Base-by-base conservation (phyloP, 92 coral and sea anemone species). In the Heteractis magnifica region DNA sequence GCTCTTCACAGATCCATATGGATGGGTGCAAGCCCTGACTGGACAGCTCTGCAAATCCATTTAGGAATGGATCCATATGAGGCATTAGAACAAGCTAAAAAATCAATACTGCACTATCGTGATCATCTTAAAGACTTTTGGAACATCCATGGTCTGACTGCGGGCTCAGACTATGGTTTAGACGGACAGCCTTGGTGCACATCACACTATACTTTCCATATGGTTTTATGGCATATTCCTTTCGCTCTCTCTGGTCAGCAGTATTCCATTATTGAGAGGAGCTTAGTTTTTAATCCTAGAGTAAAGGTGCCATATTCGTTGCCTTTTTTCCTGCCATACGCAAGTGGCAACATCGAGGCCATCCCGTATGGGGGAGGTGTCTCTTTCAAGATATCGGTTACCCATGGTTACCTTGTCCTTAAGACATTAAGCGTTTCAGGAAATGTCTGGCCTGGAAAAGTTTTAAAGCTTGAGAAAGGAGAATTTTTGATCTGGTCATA, bases 141-240 rank as follows among this genome's bases (percentile, higher is more conserved):
- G 98, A 94, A 94, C 68, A 87, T 94, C 56, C 98, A 94, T 81
- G 98, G 98, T 18, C 83, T 94, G 80, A 94, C 98, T 75, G 94
- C 98, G 72, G 98, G 98, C 59, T 85, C 83, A 65, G 98, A 95
- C 16, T 90, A 91, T 70, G 93, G 95, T 58, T 82, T 94, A 18
- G 93, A 91, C 72, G 98, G 98, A 59, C 98, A 87, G 56, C 98
- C 98, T 6, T 94, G 98, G 98, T 94, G 98, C 56, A 94, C 98
- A 0, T 94, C 98, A 1, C 98, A 94, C 77, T 94, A 94, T 59
- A 87, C 95, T 23, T 94, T 94, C 41, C 98, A 94, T 58, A 68
- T 94, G 89, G 95, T 94, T 11, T 84, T 94, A 64, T 94, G 98
- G 98, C 95, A 94, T 48, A 94, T 94, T 18, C 98, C 98, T 1